Conservation (phyloP, 2,797 vertebrate genomes). For the Mallotus villosus region DNA sequence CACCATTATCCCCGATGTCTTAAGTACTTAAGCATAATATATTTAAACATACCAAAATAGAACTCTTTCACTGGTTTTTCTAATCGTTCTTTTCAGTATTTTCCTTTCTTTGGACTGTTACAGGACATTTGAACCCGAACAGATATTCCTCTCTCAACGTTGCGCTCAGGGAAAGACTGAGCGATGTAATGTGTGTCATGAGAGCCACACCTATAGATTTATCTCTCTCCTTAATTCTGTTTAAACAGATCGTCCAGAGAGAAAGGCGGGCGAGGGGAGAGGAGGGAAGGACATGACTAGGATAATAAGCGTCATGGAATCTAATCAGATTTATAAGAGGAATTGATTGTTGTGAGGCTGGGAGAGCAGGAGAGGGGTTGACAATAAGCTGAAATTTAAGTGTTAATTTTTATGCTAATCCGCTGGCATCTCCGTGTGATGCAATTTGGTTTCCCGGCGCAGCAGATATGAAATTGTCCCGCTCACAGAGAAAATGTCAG, state of each 20-base stretch:
- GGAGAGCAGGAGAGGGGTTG: conserved; percentile 94
- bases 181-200: conserved; percentile 71
- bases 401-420: conserved; percentile 99
- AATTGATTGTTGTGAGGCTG: conserved; percentile 98
- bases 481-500: conserved; percentile 97
- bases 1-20: no score
- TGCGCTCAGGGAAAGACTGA: no score
- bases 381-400: conserved; percentile 99
- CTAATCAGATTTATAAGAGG: conserved; percentile 99
- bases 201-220: conserved; percentile 95
- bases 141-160: no score
- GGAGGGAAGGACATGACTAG: conserved; percentile 91
- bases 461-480: conserved; percentile 99
- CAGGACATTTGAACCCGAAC: no score
- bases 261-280: conserved; percentile 75
- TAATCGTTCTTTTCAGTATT: no score
- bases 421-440: conserved; percentile 96
- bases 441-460: conserved; percentile 92
- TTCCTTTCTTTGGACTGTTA: no score
- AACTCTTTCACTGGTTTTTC: no score
- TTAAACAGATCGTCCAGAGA: conserved; percentile 89
- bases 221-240: conserved; percentile 91
- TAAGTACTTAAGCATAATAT: no score
- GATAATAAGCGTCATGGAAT: conserved; percentile 99
- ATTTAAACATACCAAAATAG: no score